Evolutionary conservation across 2,888 invertebrate genomes (phyloP).

Genomic region (Ornithoptera priamus): DNA sequence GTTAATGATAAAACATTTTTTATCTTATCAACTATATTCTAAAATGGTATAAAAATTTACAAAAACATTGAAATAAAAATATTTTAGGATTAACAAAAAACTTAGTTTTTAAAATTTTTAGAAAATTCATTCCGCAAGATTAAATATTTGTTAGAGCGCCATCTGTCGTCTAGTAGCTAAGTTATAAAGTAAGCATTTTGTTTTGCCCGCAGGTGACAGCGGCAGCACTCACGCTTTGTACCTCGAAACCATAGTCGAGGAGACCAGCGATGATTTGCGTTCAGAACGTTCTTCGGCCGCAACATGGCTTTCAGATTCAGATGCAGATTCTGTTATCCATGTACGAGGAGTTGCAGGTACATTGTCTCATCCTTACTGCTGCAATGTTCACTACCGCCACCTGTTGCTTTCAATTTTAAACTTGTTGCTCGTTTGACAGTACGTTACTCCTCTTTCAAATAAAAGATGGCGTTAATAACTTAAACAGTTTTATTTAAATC

Average conservation of each 20-base stretch:
- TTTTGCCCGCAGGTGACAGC: conserved; percentile 61
- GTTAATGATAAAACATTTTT: no score
- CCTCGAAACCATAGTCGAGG: conserved; percentile 93
- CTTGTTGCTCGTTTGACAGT: no score
- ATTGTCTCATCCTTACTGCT: not conserved
- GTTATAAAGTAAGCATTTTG: conserved; percentile 2
- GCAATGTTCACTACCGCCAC: conserved; percentile 46
- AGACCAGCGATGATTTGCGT: conserved; percentile 91
- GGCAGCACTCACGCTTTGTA: conserved; percentile 82
- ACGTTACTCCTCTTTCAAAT: no score
- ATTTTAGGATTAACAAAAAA: no score
- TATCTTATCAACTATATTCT: no score
- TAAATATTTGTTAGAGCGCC: conserved; percentile 37
- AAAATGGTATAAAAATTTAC: no score
- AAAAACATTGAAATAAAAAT: no score
- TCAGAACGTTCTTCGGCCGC: conserved; percentile 85
- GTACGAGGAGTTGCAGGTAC: conserved; percentile 77
- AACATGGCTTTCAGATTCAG: conserved; percentile 86
- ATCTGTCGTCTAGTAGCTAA: conserved; percentile 43
- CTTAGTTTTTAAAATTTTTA: no score
- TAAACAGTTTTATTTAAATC: no score
- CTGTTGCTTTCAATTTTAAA: conserved; percentile 38
- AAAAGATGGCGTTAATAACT: no score
- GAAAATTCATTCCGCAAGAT: no score
- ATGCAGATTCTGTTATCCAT: conserved; percentile 90